Evolutionary conservation across 2,113 vertebrate species (phyloP), one percentile per base, ranked within the genome.

Genomic region (Helogale parvula): DNA sequence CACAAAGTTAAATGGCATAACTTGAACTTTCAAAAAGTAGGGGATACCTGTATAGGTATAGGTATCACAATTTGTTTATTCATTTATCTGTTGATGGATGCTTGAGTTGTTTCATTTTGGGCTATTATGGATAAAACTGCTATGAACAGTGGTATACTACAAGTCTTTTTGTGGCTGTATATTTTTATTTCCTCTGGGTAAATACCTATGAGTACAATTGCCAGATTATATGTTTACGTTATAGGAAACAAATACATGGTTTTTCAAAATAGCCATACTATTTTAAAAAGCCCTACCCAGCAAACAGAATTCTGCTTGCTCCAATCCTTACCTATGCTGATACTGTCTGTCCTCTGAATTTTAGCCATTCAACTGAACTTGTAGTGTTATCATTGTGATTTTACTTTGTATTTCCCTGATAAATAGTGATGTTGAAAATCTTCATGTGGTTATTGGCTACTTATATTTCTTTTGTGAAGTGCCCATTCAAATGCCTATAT

Each of bases 311-410:
- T 72, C 27, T 41, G 33, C 21, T 79, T 90, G 45, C 41, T 31
- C n/a, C 35, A 82, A 19, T 83, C 14, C 27, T 66, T 29, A 13
- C 15, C 50, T 60, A 71, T 21, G 17, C 29, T 93, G 69, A 19
- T 89, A 87, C 50, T 84, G 52, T 96, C 74, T 81, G 31, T 84
- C 54, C 69, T 96, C 90, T 80, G 72, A 63, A 68, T 89, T 76
- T 85, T 82, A 77, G 38, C 52, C 63, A 90, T 89, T 90, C 38
- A 79, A 76, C 38, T 84, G 52, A 79, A 50, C 52, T 23, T 31
- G 38, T 33, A 29, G 21, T 90, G 12, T 41, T 69, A 79, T 21
- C 19, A 57, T 27, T 88, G 84, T 88, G 63, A 47, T 57, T 94
- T 88, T 94, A 80, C 38, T 66, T 80, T 57, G 31, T 80, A 45